These are phyloP conservation scores for Silurus meridionalis DNA, from an alignment of 2,113 vertebrate genomes.

Conservation along the genomic window DNA sequence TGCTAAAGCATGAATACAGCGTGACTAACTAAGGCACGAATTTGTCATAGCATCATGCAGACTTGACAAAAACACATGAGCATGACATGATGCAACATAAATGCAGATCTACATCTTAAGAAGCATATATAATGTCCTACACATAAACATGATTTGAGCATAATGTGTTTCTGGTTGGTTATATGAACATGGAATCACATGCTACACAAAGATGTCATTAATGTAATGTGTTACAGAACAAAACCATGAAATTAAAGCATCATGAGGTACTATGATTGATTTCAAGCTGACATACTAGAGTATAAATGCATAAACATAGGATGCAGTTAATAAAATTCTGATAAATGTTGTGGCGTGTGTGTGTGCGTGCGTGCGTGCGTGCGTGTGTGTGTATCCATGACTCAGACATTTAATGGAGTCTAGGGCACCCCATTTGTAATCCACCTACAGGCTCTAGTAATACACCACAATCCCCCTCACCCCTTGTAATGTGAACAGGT, in stretches of 20 bases:
- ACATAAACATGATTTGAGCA: background rate
- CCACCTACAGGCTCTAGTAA: background rate
- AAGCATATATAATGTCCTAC: background rate
- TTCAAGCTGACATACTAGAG: background rate
- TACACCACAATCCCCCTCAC: background rate
- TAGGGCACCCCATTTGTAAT: background rate
- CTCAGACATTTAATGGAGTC: background rate
- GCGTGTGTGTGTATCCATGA: background rate
- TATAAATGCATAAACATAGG: background rate
- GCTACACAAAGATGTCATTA: background rate
- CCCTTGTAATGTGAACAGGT: slow-evolving; percentile 2
- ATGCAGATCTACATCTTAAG: background rate
- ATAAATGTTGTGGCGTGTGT: background rate
- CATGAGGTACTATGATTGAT: background rate
- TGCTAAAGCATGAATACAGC: background rate
- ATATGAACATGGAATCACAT: background rate
- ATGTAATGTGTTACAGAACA: background rate
- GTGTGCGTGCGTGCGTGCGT: background rate
- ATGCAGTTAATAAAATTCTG: background rate
- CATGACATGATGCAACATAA: background rate
- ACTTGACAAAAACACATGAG: background rate
- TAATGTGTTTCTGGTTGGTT: background rate
- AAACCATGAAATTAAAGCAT: background rate
- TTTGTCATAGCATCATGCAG: background rate
- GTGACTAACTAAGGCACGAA: background rate